phyloP scores from a whole-genome alignment of 1,140 invertebrate genomes.

The Augochlora pura region DNA sequence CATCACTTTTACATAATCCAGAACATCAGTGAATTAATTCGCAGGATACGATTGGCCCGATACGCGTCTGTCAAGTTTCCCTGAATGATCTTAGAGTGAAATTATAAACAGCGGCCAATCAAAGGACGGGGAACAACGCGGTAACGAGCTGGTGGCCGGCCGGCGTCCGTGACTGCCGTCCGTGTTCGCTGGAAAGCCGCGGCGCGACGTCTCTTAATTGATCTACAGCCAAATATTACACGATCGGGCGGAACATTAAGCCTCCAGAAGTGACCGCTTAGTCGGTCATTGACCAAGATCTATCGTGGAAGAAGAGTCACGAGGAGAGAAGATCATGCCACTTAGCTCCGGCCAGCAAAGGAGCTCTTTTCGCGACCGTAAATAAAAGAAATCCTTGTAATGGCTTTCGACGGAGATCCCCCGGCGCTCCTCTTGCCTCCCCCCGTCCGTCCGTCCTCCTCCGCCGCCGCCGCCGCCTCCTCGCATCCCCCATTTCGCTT shows the following conservation, averaged over 20 bases:
- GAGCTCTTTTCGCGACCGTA: constrained; percentile 74
- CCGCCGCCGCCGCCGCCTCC: constrained; percentile 17
- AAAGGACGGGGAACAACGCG: not conserved
- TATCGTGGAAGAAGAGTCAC: constrained; percentile 68
- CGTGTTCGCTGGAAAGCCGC: not conserved
- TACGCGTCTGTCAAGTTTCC: too few species aligned
- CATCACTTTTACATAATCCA: too few species aligned
- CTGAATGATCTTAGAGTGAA: too few species aligned
- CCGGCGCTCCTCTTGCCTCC: not conserved
- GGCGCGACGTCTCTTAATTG: constrained; percentile 69
- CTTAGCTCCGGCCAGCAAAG: constrained; percentile 62
- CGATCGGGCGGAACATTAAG: constrained; percentile 63
- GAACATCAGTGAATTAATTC: too few species aligned
- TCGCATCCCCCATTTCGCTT: constrained; percentile 50
- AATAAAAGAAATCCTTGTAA: constrained; percentile 81
- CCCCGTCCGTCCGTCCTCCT: not conserved
- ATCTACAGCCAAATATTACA: constrained; percentile 77
- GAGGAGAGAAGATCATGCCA: constrained; percentile 70
- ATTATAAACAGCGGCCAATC: not conserved
- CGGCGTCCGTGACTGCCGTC: not conserved
- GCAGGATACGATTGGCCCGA: too few species aligned
- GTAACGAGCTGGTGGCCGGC: not conserved
- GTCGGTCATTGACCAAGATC: constrained; percentile 72
- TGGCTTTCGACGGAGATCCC: constrained; percentile 71
- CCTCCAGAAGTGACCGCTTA: constrained; percentile 62